phyloP scores from a whole-genome alignment of 2,113 vertebrate genomes.

The Varanus salvator region DNA sequence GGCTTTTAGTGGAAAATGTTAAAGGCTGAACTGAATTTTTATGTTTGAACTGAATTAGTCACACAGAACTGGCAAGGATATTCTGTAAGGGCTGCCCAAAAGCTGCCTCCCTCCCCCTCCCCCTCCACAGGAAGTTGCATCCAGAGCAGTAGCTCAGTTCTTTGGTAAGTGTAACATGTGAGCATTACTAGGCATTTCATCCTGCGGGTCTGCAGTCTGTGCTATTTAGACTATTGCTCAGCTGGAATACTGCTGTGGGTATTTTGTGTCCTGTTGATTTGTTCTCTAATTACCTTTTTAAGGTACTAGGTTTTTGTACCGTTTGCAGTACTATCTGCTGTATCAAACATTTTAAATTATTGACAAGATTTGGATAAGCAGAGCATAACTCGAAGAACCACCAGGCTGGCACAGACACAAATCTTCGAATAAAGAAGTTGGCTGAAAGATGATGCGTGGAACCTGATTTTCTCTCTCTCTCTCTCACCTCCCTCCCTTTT shows the following conservation, averaged over 20 bases:
- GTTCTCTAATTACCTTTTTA: slow-evolving; percentile 23
- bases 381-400: slow-evolving; percentile 70
- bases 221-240: slow-evolving; percentile 71
- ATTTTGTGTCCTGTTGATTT: slow-evolving; percentile 19
- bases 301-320: slow-evolving; percentile 8
- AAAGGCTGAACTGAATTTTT: slow-evolving; percentile 74
- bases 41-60: slow-evolving; percentile 79
- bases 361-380: slow-evolving; percentile 46
- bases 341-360: slow-evolving; percentile 47
- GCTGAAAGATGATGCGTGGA: slow-evolving; percentile 73
- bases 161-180: slow-evolving; percentile 80
- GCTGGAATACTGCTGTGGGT: slow-evolving; percentile 60
- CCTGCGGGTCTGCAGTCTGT: slow-evolving; percentile 75
- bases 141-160: slow-evolving; percentile 73
- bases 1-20: slow-evolving; percentile 84
- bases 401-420: slow-evolving; percentile 73
- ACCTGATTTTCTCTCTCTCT: slow-evolving; percentile 55
- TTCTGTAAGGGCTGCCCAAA: slow-evolving; percentile 71
- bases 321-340: slow-evolving; percentile 56
- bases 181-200: slow-evolving; percentile 81
- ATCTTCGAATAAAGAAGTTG: slow-evolving; percentile 78
- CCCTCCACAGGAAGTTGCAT: slow-evolving; percentile 77
- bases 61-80: slow-evolving; percentile 70
- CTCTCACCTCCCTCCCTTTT: slow-evolving; percentile 12
- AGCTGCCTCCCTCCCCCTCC: slow-evolving; percentile 41